Base-by-base conservation (phyloP, 1,140 invertebrate species). In the Lordiphosa stackelbergi region DNA sequence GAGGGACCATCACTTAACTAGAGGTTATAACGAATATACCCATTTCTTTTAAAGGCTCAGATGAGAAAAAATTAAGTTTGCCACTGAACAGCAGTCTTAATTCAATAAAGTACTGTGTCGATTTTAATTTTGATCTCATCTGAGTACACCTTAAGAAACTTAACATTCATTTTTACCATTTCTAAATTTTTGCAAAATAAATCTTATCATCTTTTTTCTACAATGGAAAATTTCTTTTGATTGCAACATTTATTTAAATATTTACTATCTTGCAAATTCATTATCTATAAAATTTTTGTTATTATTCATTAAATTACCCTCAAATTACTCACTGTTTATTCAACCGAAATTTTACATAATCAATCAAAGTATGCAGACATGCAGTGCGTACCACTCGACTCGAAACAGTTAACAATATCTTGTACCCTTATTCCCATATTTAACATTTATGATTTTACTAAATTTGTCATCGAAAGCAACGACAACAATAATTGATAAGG, bases 401-500 rank as follows among this genome's bases (percentile, higher is more conserved):
- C 19, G 2, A 19, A 24, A 24, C 22, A 40, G 53, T 65, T 61
- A 56, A 45, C 24, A 45, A 31, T n/a, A 24, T 45, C n/a, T 46
- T 47, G 46, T 41, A 41, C 43, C 28, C 28, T 66, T 59, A 66
- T 58, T 52, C 42, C 54, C 7, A 31, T 47, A 45, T 48, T 13
- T 13, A 19, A 46, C 45, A 41, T 36, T 19, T 41, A 16, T 38
- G 4, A 31, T 34, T 46, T 46, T 38, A 24, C 53, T 31, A 40
- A 16, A 56, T 56, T 56, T 56, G 45, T 56, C 54, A 56, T 56
- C 45, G 45, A 22, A 31, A 34, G 7, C 16, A 40, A 31, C 52
- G 40, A 35, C 52, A 42, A 35, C 52, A 42, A 45, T 61, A 69
- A 62, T 68, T 65, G 73, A 78, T 78, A 78, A 78, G 69, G 68